Evolutionary conservation across 2,113 vertebrate species (phyloP), one percentile per base, ranked within the genome.

Genomic region (Sula dactylatra): DNA sequence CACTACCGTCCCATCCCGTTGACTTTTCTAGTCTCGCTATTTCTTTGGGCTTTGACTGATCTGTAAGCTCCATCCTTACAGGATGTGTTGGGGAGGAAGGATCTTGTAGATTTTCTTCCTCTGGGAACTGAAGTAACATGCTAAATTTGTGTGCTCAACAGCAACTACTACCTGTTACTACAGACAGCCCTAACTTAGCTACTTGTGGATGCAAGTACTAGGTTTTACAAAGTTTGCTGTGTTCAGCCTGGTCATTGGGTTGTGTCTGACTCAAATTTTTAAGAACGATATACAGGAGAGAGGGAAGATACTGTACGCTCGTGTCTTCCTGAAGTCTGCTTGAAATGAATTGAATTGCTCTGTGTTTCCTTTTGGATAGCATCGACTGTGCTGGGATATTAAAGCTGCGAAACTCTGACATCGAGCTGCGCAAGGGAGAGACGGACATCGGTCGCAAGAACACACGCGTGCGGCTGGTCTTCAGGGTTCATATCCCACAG

Each of bases 391-490:
- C 99, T 7, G 99, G 99, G 44, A 99, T 99, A 90, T 96, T 99
- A 79, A 99, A 99, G 96, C 98, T 99, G 79, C 98, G 99, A 21
- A 99, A 99, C 95, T 99, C 99, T 0, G 99, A 99, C 96, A 99
- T 99, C 0, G 99, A 99, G 94, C 98, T 99, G 77, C 98, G 99
- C 74, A 99, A 99, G 97, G 99, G 99, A 8, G 99, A 99, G 97
- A 99, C 99, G 0, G 99, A 99, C 98, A 99, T 99, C 1, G 99
- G 99, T 22, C 98, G 99, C 50, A 99, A 99, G 98, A 99, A 99
- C 98, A 99, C 99, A 0, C 98, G 99, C 0, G 99, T 99, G 89
- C 95, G 99, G 82, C 97, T 99, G 97, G 99, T 99, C 88, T 99
- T 99, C 95, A 99, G 99, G 2, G 99, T 99, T 27, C 99, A 99